Percentiles rank a stretch among this genome's conserved stretches.
Conservation (phyloP, 2,113 vertebrate species). For the Lipotes vexillifer region DNA sequence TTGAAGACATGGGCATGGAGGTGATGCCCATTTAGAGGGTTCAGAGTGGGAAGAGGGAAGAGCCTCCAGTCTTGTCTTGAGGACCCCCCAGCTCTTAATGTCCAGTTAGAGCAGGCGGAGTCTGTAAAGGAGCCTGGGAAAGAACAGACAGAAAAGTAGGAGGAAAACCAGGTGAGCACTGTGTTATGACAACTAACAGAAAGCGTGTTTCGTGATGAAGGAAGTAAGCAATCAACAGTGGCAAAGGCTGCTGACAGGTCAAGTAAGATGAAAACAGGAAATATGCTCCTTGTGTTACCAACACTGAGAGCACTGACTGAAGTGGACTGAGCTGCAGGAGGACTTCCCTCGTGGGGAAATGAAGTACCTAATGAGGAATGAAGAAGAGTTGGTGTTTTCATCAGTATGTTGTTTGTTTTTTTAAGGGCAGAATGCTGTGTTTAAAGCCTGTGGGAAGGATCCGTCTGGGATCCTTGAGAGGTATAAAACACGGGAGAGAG, state of each 20-base stretch:
- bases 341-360: neutral
- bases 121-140: neutral
- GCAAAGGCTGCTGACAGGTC: neutral
- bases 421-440: neutral
- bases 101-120: neutral
- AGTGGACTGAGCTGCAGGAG: neutral
- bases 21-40: neutral
- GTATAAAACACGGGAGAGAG: neutral
- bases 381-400: neutral
- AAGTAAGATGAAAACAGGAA: neutral
- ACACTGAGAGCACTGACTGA: no score
- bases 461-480: neutral
- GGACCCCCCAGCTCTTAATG: neutral
- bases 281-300: neutral
- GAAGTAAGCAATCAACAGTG: neutral
- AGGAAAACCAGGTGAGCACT: neutral
- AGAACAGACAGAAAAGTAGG: neutral
- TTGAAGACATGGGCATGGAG: neutral
- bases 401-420: neutral
- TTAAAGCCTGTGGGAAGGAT: neutral
- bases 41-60: neutral
- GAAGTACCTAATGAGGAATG: neutral
- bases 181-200: neutral
- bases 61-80: neutral
- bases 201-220: neutral